A percentile compares a stretch with the other conserved stretches of the same genome.
Conservation (phyloP, 2,113 vertebrate genomes). For the Sarotherodon lohbergeri region DNA sequence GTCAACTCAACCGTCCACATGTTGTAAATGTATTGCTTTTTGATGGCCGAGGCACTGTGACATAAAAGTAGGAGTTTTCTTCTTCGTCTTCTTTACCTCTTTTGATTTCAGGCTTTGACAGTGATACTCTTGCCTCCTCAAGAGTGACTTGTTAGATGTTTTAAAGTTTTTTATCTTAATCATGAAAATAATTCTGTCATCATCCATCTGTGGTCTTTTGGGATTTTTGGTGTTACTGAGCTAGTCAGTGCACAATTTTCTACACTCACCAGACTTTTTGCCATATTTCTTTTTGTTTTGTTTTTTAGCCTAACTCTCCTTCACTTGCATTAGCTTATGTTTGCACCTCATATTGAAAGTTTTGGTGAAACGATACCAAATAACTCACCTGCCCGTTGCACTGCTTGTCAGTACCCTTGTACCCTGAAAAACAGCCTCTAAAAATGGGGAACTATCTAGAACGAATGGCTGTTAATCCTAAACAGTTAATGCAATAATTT, state of each 20-base stretch:
- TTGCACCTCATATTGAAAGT: accelerated
- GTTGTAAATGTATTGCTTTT: background rate
- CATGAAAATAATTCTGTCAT: background rate
- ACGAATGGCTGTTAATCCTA: background rate
- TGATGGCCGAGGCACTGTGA: accelerated
- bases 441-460: background rate
- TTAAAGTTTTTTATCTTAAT: background rate
- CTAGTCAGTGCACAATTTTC: accelerated
- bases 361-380: background rate
- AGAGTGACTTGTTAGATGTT: background rate
- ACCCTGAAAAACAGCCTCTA: background rate
- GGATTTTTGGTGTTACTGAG: background rate
- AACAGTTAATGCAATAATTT: accelerated
- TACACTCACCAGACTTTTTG: background rate
- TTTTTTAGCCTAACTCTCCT: background rate
- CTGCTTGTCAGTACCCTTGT: background rate
- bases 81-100: background rate
- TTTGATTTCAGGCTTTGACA: background rate
- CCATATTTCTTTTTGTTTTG: accelerated
- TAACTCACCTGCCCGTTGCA: background rate
- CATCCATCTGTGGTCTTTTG: background rate
- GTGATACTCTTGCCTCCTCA: background rate
- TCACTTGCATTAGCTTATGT: accelerated
- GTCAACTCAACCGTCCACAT: accelerated
- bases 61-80: accelerated